These are phyloP conservation scores for Bufo gargarizans DNA, from an alignment of 2,113 vertebrate genomes.

Conservation along the genomic window DNA sequence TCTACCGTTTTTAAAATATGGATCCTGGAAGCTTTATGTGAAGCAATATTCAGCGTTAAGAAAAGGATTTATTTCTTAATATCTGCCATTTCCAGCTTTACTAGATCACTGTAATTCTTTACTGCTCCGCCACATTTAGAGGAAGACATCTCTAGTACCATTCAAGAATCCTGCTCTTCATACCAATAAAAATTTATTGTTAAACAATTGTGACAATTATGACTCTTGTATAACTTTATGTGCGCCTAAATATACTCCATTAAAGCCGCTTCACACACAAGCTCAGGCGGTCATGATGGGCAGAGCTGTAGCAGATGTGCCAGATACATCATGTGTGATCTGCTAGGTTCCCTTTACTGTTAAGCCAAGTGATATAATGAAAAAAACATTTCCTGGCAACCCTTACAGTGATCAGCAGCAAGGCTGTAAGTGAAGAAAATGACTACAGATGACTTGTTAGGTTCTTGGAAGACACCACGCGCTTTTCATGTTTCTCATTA, in stretches of 20 bases:
- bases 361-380: conserved; percentile 51
- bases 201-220: conserved; percentile 46
- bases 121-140: conserved; percentile 22
- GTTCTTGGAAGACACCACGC: not conserved
- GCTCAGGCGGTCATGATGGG: not conserved
- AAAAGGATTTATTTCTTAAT: conserved; percentile 7
- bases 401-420: not conserved
- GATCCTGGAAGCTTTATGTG: not conserved
- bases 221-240: conserved; percentile 46
- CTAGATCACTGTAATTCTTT: conserved; percentile 29
- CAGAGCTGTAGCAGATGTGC: not conserved
- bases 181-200: conserved; percentile 38
- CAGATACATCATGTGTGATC: conserved; percentile 28
- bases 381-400: conserved; percentile 50
- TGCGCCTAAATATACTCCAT: conserved; percentile 26
- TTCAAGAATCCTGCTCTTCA: conserved; percentile 29
- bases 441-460: not conserved
- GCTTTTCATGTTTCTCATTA: not conserved
- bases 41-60: not conserved
- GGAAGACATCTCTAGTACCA: not conserved
- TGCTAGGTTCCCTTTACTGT: conserved; percentile 36
- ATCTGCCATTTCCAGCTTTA: conserved; percentile 18
- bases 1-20: not conserved
- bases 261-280: not conserved
- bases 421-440: not conserved